These are phyloP conservation scores for Microtus ochrogaster DNA, from an alignment of 2,113 vertebrate species.

Conservation along the genomic window DNA sequence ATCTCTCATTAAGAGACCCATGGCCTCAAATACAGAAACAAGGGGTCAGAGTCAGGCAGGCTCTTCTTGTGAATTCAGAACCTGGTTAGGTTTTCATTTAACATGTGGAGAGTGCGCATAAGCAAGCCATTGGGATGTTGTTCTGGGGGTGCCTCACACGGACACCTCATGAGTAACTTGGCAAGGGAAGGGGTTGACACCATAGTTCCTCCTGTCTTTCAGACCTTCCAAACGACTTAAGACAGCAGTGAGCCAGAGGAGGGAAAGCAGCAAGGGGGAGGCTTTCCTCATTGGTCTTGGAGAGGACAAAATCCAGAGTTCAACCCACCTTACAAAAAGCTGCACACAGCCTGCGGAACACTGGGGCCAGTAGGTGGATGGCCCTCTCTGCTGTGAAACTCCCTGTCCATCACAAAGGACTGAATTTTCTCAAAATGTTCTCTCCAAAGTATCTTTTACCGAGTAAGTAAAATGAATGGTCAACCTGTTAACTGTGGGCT, in stretches of 20 bases:
- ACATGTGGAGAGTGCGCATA: not conserved
- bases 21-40: not conserved
- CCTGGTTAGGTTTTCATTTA: not conserved
- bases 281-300: not conserved
- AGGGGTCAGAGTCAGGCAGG: rapidly evolving
- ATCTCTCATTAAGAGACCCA: not conserved
- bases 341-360: rapidly evolving
- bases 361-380: rapidly evolving
- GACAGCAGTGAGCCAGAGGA: too few species aligned
- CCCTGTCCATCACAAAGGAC: not conserved
- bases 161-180: not conserved
- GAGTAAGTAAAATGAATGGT: not conserved
- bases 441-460: not conserved
- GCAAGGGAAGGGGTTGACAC: not conserved
- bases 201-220: not conserved
- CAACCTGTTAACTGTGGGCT: rapidly evolving
- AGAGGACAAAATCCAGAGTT: not conserved
- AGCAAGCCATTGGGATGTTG: not conserved
- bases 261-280: not conserved
- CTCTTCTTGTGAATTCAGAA: rapidly evolving
- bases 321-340: not conserved
- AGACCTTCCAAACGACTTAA: not conserved
- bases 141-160: too few species aligned
- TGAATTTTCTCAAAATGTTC: slow-evolving; percentile 12
- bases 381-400: not conserved